Conservation (phyloP, 2,113 vertebrate genomes). For the Podilymbus podiceps region DNA sequence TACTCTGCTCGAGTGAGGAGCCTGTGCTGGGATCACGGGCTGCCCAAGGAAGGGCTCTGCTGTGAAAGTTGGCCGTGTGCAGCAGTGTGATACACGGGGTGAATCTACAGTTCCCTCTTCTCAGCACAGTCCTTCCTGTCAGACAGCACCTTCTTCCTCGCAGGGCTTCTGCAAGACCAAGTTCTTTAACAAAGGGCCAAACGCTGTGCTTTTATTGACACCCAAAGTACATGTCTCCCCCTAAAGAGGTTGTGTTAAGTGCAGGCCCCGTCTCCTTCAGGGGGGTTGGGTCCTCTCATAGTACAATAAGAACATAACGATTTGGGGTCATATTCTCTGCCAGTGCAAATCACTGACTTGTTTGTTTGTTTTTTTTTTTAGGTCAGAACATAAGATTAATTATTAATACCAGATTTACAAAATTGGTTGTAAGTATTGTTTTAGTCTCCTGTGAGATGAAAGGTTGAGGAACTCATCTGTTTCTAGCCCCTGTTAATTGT, state of each 20-base stretch:
- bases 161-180: neutral
- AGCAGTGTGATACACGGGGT: rapidly evolving
- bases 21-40: rapidly evolving
- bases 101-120: neutral
- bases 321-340: neutral
- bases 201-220: neutral
- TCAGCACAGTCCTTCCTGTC: neutral
- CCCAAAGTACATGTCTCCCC: neutral
- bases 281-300: rapidly evolving
- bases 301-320: neutral
- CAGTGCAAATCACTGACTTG: neutral
- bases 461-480: rapidly evolving
- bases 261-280: neutral
- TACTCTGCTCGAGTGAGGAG: neutral
- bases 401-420: neutral
- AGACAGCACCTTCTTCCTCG: neutral
- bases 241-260: rapidly evolving
- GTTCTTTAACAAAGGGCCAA: neutral
- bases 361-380: too few species aligned
- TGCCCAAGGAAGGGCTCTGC: neutral
- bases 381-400: neutral
- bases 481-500: neutral
- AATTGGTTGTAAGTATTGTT: neutral
- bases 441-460: neutral
- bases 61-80: too few species aligned